Evolutionary conservation across 2,888 invertebrate genomes (phyloP).

Genomic region (Uropetala carovei): DNA sequence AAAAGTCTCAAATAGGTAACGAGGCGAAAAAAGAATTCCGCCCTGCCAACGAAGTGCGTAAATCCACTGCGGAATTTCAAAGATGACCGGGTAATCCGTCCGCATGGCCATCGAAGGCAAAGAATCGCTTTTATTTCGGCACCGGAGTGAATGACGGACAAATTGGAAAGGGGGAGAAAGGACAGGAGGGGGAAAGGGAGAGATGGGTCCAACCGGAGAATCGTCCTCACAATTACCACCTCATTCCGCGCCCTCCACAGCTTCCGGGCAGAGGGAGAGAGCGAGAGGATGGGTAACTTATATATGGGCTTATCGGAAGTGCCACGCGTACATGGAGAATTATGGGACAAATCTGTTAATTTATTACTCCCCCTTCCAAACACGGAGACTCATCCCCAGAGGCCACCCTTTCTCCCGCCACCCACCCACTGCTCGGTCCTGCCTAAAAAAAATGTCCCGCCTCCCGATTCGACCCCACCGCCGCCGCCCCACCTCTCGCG

Average conservation of each 20-base stretch:
- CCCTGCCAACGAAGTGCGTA: too few species aligned
- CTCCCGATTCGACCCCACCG: slow-evolving; percentile 21
- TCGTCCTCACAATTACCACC: slow-evolving; percentile 53
- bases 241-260: slow-evolving; percentile 50
- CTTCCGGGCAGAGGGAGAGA: slow-evolving; percentile 41
- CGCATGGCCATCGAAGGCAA: too few species aligned
- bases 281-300: slow-evolving; percentile 61
- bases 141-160: slow-evolving; percentile 21
- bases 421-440: slow-evolving; percentile 25
- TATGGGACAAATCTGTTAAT: slow-evolving; percentile 62
- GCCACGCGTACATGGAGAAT: slow-evolving; percentile 58
- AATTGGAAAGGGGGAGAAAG: neutral
- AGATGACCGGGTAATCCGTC: too few species aligned
- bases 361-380: slow-evolving; percentile 35
- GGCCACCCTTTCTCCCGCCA: slow-evolving; percentile 13
- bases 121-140: neutral
- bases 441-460: neutral
- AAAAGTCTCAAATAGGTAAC: too few species aligned
- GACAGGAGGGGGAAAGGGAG: neutral
- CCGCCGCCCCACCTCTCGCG: neutral
- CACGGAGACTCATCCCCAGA: slow-evolving; percentile 43
- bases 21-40: too few species aligned
- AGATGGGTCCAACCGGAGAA: slow-evolving; percentile 5
- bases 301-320: slow-evolving; percentile 61
- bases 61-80: too few species aligned